Base-by-base conservation (phyloP, 2,888 invertebrate species). In the Nezara viridula region DNA sequence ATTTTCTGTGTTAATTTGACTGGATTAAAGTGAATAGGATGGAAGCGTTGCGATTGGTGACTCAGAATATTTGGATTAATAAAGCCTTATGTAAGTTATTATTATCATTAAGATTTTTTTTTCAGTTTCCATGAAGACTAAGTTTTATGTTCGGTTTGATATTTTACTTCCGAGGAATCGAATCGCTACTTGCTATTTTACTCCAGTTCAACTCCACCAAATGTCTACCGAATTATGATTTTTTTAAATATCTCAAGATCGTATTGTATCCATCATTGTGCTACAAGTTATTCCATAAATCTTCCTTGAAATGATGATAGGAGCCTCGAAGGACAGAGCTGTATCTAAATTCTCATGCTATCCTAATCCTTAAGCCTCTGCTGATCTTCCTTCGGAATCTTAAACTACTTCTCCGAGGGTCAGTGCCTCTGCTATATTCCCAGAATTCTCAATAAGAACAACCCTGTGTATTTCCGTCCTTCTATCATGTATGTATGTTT, bases 381-480 rank as follows among this genome's bases (percentile, higher is more conserved):
- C 19, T 19, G 32, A 73, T 21, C 66, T 73, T 21, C 37, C 66
- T 32, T 21, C 37, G 37, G 66, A 73, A 73, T 73, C 32, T 73
- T 73, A 73, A 73, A 73, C 66, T 37, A 73, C 32, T 37, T 32
- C 66, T 32, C 32, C 7, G 66, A 73, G 66, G 66, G 66, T 73
- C 66, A 73, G 32, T 73, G 66, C 66, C 66, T 73, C 21, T 19
- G 37, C 37, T 32, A 73, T 73, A 73, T 73, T 73, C 66, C 2
- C 66, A 19, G 66, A 73, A 73, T 73, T 19, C 66, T 73, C 66
- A 73, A 73, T 73, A 73, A 6, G 32, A 73, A 60, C 27, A 60
- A 21, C 66, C 66, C 37, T 37, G 32, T 37, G 19, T 32, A 37
- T 32, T 19, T 27, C 27, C 27, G 55, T 27, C 60, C 60, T 60